phyloP scores from a whole-genome alignment of 2,797 vertebrate genomes.

The Eutrigla gurnardus region DNA sequence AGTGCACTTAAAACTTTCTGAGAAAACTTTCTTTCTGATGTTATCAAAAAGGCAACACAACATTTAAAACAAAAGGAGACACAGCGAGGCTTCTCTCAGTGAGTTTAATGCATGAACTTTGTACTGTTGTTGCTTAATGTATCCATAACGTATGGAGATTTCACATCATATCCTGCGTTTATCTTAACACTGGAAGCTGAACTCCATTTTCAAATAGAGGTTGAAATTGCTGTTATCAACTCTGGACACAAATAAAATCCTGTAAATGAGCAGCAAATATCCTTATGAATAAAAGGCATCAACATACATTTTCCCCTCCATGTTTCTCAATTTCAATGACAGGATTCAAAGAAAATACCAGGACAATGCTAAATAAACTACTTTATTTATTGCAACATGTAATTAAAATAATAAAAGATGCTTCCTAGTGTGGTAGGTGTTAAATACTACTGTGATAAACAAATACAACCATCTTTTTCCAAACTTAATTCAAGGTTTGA shows the following conservation, averaged over 20 bases:
- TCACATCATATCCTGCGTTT: not conserved
- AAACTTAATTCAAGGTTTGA: not conserved
- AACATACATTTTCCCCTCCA: not conserved
- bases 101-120: not conserved
- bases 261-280: constrained; percentile 1
- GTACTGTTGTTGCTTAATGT: too few species aligned
- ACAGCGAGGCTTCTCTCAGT: not conserved
- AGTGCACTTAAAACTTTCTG: constrained; percentile 18
- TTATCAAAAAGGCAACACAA: not conserved
- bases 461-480: not conserved
- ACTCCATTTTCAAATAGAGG: not conserved
- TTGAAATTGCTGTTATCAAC: not conserved
- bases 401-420: not conserved
- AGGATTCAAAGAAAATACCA: not conserved
- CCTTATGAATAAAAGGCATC: not conserved
- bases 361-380: fast-evolving
- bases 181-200: constrained; percentile 1
- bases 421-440: not conserved
- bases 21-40: not conserved
- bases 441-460: not conserved
- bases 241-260: not conserved
- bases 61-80: not conserved
- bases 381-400: not conserved
- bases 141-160: not conserved
- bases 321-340: not conserved